phyloP scores from a whole-genome alignment of 1,140 invertebrate species.

The Colletes gigas region DNA sequence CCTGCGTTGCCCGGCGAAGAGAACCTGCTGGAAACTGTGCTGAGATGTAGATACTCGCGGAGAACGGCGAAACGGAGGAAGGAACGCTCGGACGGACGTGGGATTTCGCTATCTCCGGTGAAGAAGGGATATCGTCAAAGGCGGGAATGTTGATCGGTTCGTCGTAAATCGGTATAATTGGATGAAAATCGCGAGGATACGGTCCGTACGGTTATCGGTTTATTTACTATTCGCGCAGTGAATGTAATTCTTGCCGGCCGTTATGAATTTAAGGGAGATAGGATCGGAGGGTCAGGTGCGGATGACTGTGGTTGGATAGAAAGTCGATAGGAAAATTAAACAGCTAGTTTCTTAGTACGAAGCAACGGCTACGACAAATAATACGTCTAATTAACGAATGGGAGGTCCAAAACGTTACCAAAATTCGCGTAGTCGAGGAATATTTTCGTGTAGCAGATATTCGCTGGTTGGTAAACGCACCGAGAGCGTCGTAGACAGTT shows the following conservation, averaged over 20 bases:
- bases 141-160: not conserved
- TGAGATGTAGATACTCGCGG: constrained; percentile 17
- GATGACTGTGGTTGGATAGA: no score
- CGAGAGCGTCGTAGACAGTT: no score
- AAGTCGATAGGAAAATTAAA: not conserved
- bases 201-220: not conserved
- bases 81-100: not conserved
- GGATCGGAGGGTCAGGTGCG: not conserved
- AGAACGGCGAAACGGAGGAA: constrained; percentile 3
- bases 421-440: not conserved
- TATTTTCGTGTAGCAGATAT: not conserved
- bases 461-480: not conserved
- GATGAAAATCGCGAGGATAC: not conserved
- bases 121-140: constrained; percentile 2
- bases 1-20: not conserved
- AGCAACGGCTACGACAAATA: no score
- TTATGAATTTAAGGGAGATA: no score
- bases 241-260: not conserved
- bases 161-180: constrained; percentile 12
- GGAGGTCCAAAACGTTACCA: not conserved
- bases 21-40: constrained; percentile 38
- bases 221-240: not conserved
- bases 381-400: not conserved
- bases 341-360: not conserved
- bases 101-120: not conserved